phyloP scores from a whole-genome alignment of 2,888 invertebrate species.

The Branchellion lobata region DNA sequence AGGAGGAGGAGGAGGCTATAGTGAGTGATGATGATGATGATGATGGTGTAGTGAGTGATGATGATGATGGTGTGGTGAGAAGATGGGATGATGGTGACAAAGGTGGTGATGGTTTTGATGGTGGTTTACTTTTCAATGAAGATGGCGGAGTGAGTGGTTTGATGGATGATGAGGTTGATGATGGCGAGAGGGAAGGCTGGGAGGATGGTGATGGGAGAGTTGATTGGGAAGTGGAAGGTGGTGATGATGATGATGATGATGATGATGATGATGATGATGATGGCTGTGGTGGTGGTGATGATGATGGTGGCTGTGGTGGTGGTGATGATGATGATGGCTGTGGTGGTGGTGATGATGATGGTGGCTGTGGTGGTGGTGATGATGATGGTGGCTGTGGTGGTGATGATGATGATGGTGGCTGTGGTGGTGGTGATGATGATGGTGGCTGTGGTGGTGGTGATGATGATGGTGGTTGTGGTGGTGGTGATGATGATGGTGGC shows the following conservation, averaged over 20 bases:
- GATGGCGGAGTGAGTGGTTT: background rate
- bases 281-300: slow-evolving; percentile 29
- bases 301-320: background rate
- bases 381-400: background rate
- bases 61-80: background rate
- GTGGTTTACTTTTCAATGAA: slow-evolving; percentile 9
- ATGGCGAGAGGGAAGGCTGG: background rate
- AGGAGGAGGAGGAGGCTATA: slow-evolving; percentile 55
- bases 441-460: background rate
- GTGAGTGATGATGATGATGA: background rate
- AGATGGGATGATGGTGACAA: background rate
- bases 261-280: slow-evolving; percentile 32
- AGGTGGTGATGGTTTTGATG: slow-evolving; percentile 6
- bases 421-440: background rate
- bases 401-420: background rate
- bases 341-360: slow-evolving; percentile 27
- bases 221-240: background rate
- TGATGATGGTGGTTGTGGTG: slow-evolving; percentile 9
- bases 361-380: background rate
- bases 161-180: background rate
- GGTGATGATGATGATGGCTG: slow-evolving; percentile 33
- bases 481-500: slow-evolving; percentile 8
- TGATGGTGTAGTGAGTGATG: background rate
- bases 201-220: slow-evolving; percentile 2
- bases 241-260: slow-evolving; percentile 12